These are phyloP conservation scores for Dicranocentrus wangi DNA, from an alignment of 2,888 invertebrate genomes.

Conservation along the genomic window DNA sequence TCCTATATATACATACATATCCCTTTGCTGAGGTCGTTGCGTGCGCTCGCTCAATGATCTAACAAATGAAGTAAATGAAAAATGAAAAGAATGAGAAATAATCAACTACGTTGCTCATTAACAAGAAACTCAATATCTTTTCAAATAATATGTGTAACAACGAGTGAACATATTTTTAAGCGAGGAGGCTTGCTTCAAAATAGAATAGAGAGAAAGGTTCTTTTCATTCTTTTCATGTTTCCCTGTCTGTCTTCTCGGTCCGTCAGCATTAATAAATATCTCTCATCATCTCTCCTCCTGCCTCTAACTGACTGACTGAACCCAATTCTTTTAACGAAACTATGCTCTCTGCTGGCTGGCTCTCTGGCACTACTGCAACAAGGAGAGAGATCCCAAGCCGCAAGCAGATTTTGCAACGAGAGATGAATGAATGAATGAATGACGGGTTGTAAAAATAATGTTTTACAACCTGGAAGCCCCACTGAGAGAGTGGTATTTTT, in stretches of 20 bases:
- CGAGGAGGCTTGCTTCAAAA: too few species aligned
- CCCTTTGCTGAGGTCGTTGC: too few species aligned
- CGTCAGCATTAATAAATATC: constrained; percentile 50
- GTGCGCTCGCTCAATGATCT: background rate
- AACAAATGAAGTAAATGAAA: constrained; percentile 4
- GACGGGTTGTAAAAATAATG: constrained; percentile 53
- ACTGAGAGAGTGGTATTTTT: constrained; percentile 52
- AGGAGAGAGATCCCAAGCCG: too few species aligned
- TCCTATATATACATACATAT: too few species aligned
- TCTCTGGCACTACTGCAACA: too few species aligned
- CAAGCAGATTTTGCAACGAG: constrained; percentile 15
- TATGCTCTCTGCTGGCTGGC: too few species aligned
- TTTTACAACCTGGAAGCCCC: constrained; percentile 49
- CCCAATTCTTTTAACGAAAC: background rate
- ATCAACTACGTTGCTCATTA: constrained; percentile 11
- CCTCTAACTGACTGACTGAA: too few species aligned
- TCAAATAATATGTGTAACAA: background rate
- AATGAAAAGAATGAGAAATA: too few species aligned
- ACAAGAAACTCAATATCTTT: too few species aligned
- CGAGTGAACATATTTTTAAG: background rate
- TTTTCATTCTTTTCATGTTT: constrained; percentile 13
- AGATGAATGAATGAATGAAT: constrained; percentile 35
- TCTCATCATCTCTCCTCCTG: constrained; percentile 11
- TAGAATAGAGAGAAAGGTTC: background rate
- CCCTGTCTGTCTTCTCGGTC: background rate